These are phyloP conservation scores for Apotomis capreana DNA, from an alignment of 2,888 invertebrate genomes.

Conservation along the genomic window DNA sequence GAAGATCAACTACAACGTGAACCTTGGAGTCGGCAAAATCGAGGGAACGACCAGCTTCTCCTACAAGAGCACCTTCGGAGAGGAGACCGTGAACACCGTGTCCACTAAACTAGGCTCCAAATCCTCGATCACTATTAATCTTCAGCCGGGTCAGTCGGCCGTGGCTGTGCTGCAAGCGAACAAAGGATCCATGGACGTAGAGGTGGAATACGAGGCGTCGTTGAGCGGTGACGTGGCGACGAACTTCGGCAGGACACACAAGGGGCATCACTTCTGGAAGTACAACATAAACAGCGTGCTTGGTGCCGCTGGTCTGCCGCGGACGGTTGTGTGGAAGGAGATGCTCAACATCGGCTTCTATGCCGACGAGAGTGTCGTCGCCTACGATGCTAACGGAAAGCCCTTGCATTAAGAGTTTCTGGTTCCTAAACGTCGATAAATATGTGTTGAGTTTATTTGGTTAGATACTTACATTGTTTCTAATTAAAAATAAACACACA, in stretches of 20 bases:
- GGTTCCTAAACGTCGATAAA: background rate
- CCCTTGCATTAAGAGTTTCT: background rate
- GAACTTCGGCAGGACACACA: conserved; percentile 15
- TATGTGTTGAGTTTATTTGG: background rate
- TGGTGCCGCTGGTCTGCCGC: conserved; percentile 22
- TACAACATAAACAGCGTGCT: conserved; percentile 24
- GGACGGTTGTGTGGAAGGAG: conserved; percentile 30
- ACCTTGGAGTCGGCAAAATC: conserved; percentile 12
- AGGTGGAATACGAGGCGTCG: conserved; percentile 35
- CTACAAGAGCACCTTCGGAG: conserved; percentile 32
- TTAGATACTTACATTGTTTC: too few species aligned
- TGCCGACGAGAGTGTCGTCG: conserved; percentile 31
- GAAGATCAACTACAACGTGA: conserved; percentile 32
- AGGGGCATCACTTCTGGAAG: conserved; percentile 34
- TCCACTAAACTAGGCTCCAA: conserved; percentile 28
- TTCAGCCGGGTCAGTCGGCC: conserved; percentile 25
- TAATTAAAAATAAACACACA: too few species aligned
- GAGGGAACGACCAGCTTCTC: conserved; percentile 32
- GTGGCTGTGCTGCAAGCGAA: conserved; percentile 26
- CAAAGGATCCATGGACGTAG: conserved; percentile 33
- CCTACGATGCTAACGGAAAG: conserved; percentile 23
- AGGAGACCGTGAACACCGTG: conserved; percentile 19
- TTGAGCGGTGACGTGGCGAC: conserved; percentile 18
- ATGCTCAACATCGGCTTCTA: conserved; percentile 38
- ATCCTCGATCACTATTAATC: conserved; percentile 6